phyloP scores from a whole-genome alignment of 2,888 invertebrate species.

The Aethes cnicana region DNA sequence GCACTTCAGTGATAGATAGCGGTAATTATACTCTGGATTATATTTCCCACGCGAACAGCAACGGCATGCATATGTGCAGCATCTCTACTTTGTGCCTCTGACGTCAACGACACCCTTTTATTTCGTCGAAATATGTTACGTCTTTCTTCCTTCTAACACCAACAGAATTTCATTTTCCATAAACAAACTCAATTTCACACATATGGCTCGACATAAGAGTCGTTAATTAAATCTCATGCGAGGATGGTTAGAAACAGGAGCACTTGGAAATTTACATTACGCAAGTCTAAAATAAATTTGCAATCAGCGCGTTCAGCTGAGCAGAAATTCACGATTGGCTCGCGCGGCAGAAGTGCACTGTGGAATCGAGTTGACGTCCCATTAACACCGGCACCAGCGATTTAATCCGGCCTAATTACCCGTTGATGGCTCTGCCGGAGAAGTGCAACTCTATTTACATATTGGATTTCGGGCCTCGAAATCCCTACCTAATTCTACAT shows the following conservation, averaged over 20 bases:
- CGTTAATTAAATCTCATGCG: constrained; percentile 8
- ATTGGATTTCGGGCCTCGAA: constrained; percentile 47
- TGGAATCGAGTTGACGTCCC: constrained; percentile 50
- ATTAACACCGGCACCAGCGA: constrained; percentile 46
- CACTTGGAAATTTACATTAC: constrained; percentile 15
- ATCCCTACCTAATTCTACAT: constrained; percentile 15
- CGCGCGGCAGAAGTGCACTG: constrained; percentile 41
- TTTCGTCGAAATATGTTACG: not conserved
- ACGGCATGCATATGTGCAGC: constrained; percentile 19
- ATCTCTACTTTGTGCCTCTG: constrained; percentile 4
- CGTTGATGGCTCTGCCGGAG: constrained; percentile 41
- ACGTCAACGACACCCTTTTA: constrained; percentile 16
- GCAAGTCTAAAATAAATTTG: constrained; percentile 42
- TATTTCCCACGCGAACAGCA: constrained; percentile 24
- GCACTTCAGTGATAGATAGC: constrained; percentile 10
- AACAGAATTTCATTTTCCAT: not conserved
- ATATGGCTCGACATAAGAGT: constrained; percentile 11
- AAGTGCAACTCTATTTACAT: constrained; percentile 53
- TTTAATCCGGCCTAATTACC: constrained; percentile 68
- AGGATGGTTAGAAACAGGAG: constrained; percentile 5
- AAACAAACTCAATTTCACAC: constrained; percentile 17
- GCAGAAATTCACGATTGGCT: constrained; percentile 38
- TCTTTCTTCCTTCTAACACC: not conserved
- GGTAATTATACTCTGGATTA: constrained; percentile 1
- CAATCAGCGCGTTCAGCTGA: constrained; percentile 49